Evolutionary conservation across 2,888 invertebrate species (phyloP).

Genomic region (Lepidocyrtoides sp.): DNA sequence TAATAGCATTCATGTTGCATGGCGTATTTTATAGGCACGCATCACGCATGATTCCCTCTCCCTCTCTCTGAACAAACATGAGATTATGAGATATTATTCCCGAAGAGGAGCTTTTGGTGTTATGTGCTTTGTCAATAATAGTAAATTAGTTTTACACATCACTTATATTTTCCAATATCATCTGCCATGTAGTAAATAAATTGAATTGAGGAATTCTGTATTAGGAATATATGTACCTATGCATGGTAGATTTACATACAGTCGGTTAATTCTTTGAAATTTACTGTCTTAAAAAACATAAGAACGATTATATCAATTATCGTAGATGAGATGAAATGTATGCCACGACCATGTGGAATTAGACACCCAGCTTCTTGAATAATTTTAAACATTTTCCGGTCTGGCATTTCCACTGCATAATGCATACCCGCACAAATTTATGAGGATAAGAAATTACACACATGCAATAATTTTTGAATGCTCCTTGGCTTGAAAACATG

Average conservation of each 20-base stretch:
- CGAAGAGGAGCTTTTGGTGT: too few relatives aligned
- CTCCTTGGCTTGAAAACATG: slow-evolving; percentile 57
- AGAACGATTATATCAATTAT: slow-evolving; percentile 31
- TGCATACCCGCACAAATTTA: background rate
- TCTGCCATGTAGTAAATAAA: too few relatives aligned
- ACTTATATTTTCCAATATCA: too few relatives aligned
- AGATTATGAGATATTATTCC: too few relatives aligned
- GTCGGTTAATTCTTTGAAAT: slow-evolving; percentile 4
- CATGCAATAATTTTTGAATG: slow-evolving; percentile 57
- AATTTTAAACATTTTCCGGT: slow-evolving; percentile 1
- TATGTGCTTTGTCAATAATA: too few relatives aligned
- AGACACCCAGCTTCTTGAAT: slow-evolving; percentile 54
- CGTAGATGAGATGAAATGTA: slow-evolving; percentile 53
- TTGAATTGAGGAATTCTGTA: too few relatives aligned
- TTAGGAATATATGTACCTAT: too few relatives aligned
- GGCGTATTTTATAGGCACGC: background rate
- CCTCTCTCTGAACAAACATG: too few relatives aligned
- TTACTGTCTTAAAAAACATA: slow-evolving; percentile 58
- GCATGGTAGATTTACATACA: too few relatives aligned
- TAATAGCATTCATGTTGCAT: background rate
- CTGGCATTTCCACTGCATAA: slow-evolving; percentile 26
- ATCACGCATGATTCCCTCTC: too few relatives aligned
- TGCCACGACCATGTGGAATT: slow-evolving; percentile 58
- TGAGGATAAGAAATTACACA: slow-evolving; percentile 33
- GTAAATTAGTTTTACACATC: too few relatives aligned